phyloP scores from a whole-genome alignment of 2,888 invertebrate species.

The Tetragonisca angustula region DNA sequence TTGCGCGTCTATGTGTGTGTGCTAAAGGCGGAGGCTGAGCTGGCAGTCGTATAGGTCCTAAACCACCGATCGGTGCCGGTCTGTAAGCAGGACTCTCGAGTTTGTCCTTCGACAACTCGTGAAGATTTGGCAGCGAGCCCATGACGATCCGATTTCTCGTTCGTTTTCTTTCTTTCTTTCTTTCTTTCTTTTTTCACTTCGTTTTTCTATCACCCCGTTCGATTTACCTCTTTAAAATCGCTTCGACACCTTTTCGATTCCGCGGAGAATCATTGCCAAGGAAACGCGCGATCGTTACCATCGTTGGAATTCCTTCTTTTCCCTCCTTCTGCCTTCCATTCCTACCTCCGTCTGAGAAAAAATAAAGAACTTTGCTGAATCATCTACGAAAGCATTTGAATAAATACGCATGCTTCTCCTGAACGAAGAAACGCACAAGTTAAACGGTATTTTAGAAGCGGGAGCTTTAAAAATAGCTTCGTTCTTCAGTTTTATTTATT shows the following conservation, averaged over 20 bases:
- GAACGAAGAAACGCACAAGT: too few relatives aligned
- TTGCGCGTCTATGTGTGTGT: constrained; percentile 79
- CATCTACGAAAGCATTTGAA: background rate
- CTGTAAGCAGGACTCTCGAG: constrained; percentile 78
- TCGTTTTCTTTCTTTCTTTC: constrained; percentile 51
- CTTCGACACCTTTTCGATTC: constrained; percentile 11
- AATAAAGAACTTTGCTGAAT: background rate
- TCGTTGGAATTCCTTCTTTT: background rate
- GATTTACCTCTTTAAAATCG: constrained; percentile 1
- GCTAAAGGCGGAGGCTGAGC: constrained; percentile 79
- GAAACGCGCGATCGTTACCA: constrained; percentile 21
- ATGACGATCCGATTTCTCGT: constrained; percentile 84
- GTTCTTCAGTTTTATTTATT: too few relatives aligned
- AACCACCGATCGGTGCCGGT: constrained; percentile 77
- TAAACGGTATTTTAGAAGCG: too few relatives aligned
- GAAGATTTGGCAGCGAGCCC: constrained; percentile 89
- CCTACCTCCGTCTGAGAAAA: constrained; percentile 18
- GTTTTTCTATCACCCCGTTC: too few relatives aligned
- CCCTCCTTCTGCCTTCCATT: background rate
- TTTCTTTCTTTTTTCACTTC: too few relatives aligned
- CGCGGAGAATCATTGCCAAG: constrained; percentile 34
- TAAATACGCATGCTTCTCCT: too few relatives aligned
- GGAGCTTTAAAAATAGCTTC: too few relatives aligned
- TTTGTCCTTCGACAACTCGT: constrained; percentile 86
- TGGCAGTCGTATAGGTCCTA: constrained; percentile 78